Percentiles rank a stretch among this genome's conserved stretches.
These are phyloP conservation scores for Varroa destructor DNA, from an alignment of 1,140 invertebrate genomes.

Conservation along the genomic window DNA sequence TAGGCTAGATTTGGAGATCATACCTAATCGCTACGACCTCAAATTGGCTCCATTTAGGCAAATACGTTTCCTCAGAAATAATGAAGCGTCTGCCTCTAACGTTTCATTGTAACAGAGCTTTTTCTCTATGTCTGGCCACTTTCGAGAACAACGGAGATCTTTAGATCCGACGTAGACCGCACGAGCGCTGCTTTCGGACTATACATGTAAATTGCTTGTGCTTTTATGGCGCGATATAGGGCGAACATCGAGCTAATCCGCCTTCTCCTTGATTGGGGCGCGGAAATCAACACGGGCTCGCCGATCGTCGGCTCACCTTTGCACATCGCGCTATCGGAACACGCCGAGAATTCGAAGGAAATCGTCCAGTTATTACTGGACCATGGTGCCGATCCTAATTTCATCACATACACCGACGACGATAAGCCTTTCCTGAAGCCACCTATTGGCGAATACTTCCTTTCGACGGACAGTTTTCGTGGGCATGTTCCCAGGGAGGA, in stretches of 20 bases:
- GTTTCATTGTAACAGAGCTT: too few species aligned
- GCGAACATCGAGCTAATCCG: slow-evolving; percentile 58
- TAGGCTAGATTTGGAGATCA: too few species aligned
- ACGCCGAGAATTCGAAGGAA: slow-evolving; percentile 39
- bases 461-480: slow-evolving; percentile 50
- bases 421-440: slow-evolving; percentile 47
- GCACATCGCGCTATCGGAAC: slow-evolving; percentile 71
- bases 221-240: slow-evolving; percentile 40
- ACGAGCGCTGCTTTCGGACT: too few species aligned
- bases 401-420: slow-evolving; percentile 50
- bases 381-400: slow-evolving; percentile 63
- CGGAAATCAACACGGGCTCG: slow-evolving; percentile 63
- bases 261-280: slow-evolving; percentile 47
- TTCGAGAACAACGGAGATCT: too few species aligned
- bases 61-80: too few species aligned
- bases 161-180: too few species aligned
- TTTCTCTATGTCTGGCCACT: too few species aligned
- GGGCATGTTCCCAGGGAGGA: slow-evolving; percentile 45
- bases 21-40: too few species aligned
- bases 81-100: too few species aligned
- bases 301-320: slow-evolving; percentile 68
- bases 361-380: slow-evolving; percentile 55
- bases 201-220: too few species aligned
- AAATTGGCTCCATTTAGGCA: too few species aligned
- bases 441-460: slow-evolving; percentile 66